These are phyloP conservation scores for Arizona elegans DNA, from an alignment of 2,113 vertebrate species.

Conservation along the genomic window DNA sequence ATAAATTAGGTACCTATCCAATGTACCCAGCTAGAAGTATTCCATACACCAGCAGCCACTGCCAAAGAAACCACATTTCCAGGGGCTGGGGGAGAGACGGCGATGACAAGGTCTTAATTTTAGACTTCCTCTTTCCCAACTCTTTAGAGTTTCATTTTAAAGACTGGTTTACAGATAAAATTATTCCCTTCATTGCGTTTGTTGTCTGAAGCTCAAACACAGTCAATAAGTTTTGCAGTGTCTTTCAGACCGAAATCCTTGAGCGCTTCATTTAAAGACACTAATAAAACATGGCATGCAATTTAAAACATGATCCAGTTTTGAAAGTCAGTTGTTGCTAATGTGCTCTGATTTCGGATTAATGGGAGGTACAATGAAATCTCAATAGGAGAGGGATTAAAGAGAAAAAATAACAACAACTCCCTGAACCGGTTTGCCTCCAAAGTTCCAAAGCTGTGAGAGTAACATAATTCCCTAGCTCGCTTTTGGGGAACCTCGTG, in stretches of 20 bases:
- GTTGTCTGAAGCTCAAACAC: not conserved
- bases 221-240: not conserved
- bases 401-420: not conserved
- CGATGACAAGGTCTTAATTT: not conserved
- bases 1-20: not conserved
- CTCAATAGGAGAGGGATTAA: not conserved
- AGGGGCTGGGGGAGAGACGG: not conserved
- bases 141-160: not conserved
- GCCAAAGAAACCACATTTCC: not conserved
- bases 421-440: not conserved
- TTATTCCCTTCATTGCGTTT: not conserved
- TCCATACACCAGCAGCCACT: not conserved
- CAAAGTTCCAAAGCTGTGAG: not conserved
- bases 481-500: not conserved
- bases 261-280: not conserved
- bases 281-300: not conserved
- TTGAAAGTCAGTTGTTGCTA: not conserved
- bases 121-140: not conserved
- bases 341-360: not conserved
- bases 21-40: not conserved
- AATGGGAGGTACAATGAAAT: not conserved
- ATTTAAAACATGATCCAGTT: not conserved
- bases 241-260: not conserved
- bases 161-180: not conserved
- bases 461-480: not conserved